These are phyloP conservation scores for Tetramorium simillimum DNA, from an alignment of 1,140 invertebrate genomes.

Conservation along the genomic window DNA sequence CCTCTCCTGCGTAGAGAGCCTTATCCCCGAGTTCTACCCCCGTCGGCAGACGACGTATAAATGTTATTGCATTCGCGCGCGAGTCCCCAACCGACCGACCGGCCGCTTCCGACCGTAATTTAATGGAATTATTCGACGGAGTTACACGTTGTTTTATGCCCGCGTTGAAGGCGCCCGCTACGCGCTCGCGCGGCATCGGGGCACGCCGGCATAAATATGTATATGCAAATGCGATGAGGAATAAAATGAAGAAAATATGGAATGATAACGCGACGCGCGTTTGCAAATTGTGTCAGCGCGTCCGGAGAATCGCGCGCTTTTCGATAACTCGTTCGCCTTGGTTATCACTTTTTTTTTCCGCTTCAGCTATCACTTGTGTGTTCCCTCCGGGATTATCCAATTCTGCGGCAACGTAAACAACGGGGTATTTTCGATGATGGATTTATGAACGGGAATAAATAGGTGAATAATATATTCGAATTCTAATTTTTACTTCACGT, in stretches of 20 bases:
- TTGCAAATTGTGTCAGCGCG: slow-evolving; percentile 49
- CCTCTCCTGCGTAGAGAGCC: background rate
- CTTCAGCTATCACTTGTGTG: background rate
- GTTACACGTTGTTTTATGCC: slow-evolving; percentile 59
- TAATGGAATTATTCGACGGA: slow-evolving; percentile 60
- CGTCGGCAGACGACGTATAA: slow-evolving; percentile 37
- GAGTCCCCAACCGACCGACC: background rate
- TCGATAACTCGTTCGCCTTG: slow-evolving; percentile 34
- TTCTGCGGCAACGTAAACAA: background rate
- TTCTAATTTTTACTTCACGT: background rate
- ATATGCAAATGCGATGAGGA: slow-evolving; percentile 53
- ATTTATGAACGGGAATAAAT: slow-evolving; percentile 1
- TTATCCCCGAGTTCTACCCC: background rate
- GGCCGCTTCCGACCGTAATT: slow-evolving; percentile 33
- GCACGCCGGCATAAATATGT: slow-evolving; percentile 52
- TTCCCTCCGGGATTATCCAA: background rate
- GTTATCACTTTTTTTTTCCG: slow-evolving; percentile 38
- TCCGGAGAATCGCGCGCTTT: slow-evolving; percentile 21
- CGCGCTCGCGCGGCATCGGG: slow-evolving; percentile 9
- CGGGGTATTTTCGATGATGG: slow-evolving; percentile 9
- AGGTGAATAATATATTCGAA: background rate
- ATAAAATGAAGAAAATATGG: slow-evolving; percentile 57
- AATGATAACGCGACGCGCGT: slow-evolving; percentile 49
- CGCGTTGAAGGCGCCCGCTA: slow-evolving; percentile 48
- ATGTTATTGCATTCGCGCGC: slow-evolving; percentile 63